phyloP scores from a whole-genome alignment of 2,888 invertebrate genomes.

The Rhagonycha fulva region DNA sequence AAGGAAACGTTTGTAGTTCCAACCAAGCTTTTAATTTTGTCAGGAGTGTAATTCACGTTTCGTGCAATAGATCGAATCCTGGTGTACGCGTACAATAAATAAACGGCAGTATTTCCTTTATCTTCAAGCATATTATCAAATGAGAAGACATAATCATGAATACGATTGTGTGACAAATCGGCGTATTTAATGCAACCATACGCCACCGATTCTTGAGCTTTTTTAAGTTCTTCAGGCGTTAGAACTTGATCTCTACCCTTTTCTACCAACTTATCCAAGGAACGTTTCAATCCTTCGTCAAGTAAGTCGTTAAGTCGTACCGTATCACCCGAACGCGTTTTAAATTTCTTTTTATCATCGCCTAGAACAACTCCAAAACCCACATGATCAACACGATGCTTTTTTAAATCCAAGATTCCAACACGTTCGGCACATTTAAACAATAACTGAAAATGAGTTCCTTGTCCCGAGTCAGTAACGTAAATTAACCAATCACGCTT shows the following conservation, averaged over 20 bases:
- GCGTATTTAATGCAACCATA: conserved; percentile 99
- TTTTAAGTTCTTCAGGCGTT: conserved; percentile 76
- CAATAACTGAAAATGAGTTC: conserved; percentile 73
- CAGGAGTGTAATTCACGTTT: conserved; percentile 69
- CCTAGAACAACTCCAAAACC: conserved; percentile 97
- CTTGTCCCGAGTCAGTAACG: conserved; percentile 94
- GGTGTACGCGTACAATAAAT: conserved; percentile 92
- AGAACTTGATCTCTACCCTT: conserved; percentile 86
- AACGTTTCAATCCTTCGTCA: conserved; percentile 86
- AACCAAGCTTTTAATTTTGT: conserved; percentile 65
- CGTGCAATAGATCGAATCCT: conserved; percentile 90
- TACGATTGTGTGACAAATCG: conserved; percentile 91
- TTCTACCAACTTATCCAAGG: conserved; percentile 82
- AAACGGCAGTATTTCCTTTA: conserved; percentile 98
- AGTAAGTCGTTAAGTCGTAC: conserved; percentile 81
- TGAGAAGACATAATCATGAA: conserved; percentile 95
- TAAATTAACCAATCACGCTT: conserved; percentile 89
- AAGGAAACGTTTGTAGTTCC: conserved; percentile 67
- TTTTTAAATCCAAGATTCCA: conserved; percentile 67
- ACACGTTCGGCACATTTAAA: conserved; percentile 79
- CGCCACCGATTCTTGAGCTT: conserved; percentile 89
- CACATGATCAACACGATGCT: conserved; percentile 83
- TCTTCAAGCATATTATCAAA: conserved; percentile 99
- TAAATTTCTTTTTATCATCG: conserved; percentile 98
- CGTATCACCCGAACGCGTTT: conserved; percentile 96